phyloP scores from a whole-genome alignment of 1,140 invertebrate species.

The Dysdera silvatica region DNA sequence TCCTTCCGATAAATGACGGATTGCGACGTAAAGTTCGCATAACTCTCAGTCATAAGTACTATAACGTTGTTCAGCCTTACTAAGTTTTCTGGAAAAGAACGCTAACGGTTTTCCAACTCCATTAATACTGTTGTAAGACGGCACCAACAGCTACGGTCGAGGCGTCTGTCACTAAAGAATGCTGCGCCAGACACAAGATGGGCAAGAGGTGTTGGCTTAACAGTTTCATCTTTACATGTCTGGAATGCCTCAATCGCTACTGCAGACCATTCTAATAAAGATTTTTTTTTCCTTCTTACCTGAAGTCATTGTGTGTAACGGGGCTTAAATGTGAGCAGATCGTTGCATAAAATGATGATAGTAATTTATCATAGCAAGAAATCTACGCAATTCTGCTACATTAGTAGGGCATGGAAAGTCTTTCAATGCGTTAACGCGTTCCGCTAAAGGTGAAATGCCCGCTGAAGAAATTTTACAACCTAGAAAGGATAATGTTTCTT shows the following conservation, averaged over 20 bases:
- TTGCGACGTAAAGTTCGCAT: slow-evolving; percentile 33
- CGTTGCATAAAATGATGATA: slow-evolving; percentile 33
- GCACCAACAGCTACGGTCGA: slow-evolving; percentile 21
- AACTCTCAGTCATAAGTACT: slow-evolving; percentile 35
- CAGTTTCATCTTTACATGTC: slow-evolving; percentile 41
- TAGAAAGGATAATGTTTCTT: slow-evolving; percentile 9
- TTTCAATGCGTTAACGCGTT: slow-evolving; percentile 8
- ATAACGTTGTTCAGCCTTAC: slow-evolving; percentile 13
- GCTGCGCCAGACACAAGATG: slow-evolving; percentile 10
- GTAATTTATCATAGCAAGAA: slow-evolving; percentile 43
- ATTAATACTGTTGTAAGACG: slow-evolving; percentile 22
- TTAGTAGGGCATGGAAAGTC: slow-evolving; percentile 35
- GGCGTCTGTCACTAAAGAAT: slow-evolving; percentile 28
- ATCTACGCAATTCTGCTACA: slow-evolving; percentile 37
- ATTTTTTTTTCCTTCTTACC: not conserved
- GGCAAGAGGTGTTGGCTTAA: slow-evolving; percentile 12
- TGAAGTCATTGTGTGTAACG: not conserved
- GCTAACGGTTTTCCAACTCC: slow-evolving; percentile 17
- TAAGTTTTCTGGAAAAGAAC: slow-evolving; percentile 30
- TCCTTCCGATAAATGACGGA: slow-evolving; percentile 38
- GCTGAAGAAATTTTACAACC: not conserved
- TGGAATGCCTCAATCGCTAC: slow-evolving; percentile 38
- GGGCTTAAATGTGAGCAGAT: not conserved
- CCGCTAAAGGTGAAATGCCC: slow-evolving; percentile 15
- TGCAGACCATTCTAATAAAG: slow-evolving; percentile 19